Conservation (phyloP, 2,888 invertebrate species). For the Pedicia rivosa region DNA sequence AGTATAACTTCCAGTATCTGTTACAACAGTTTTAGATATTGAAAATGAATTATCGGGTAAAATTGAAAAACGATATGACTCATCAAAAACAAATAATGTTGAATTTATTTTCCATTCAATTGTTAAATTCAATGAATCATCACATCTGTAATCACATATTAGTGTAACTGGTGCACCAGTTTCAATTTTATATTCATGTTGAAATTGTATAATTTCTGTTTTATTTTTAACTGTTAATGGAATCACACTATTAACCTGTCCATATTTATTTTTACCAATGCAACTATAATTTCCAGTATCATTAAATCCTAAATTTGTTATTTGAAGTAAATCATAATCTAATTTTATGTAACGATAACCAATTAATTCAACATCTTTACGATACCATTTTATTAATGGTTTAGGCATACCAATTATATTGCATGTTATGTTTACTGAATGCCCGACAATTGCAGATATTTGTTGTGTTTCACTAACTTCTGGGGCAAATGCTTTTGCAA, state of each 20-base stretch:
- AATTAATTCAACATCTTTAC: constrained; percentile 66
- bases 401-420: constrained; percentile 92
- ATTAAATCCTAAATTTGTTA: constrained; percentile 64
- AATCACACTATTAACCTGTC: constrained; percentile 64
- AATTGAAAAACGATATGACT: constrained; percentile 67
- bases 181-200: constrained; percentile 82
- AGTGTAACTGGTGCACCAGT: constrained; percentile 82
- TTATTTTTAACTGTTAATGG: constrained; percentile 72
- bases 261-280: constrained; percentile 83
- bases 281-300: constrained; percentile 91
- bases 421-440: constrained; percentile 68
- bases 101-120: constrained; percentile 84
- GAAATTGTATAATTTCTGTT: constrained; percentile 73
- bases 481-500: constrained; percentile 67
- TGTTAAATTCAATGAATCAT: constrained; percentile 59
- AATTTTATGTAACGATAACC: constrained; percentile 76
- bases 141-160: constrained; percentile 85
- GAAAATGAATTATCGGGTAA: constrained; percentile 85
- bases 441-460: constrained; percentile 67
- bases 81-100: constrained; percentile 72
- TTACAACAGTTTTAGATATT: constrained; percentile 83
- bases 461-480: constrained; percentile 74
- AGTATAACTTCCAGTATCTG: constrained; percentile 91
- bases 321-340: constrained; percentile 64
- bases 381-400: constrained; percentile 84